These are phyloP conservation scores for Magallana ariakensis DNA, from an alignment of 1,140 invertebrate species.

Conservation along the genomic window DNA sequence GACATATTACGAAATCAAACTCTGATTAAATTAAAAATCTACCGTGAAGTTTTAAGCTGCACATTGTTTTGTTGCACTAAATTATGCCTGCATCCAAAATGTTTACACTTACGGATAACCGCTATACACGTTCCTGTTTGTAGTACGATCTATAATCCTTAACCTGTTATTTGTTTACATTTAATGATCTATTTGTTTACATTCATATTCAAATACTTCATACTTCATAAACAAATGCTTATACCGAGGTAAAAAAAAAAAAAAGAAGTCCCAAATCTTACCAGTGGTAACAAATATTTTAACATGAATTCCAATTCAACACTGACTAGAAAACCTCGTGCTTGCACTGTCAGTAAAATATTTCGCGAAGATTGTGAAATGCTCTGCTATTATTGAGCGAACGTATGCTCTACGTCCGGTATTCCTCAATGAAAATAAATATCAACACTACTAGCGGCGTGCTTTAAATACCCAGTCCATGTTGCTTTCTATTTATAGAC, in stretches of 20 bases:
- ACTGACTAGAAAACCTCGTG: background rate
- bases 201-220: background rate
- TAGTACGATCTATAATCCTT: too few relatives aligned
- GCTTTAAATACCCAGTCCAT: slow-evolving; percentile 16
- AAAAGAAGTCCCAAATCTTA: background rate
- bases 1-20: too few relatives aligned
- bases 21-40: too few relatives aligned
- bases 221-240: too few relatives aligned
- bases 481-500: slow-evolving; percentile 19
- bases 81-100: too few relatives aligned
- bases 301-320: background rate
- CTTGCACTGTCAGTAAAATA: background rate
- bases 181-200: slow-evolving; percentile 15
- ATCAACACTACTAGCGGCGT: slow-evolving; percentile 7
- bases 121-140: too few relatives aligned
- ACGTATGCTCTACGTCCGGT: slow-evolving; percentile 19
- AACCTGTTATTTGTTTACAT: background rate
- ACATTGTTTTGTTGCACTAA: too few relatives aligned
- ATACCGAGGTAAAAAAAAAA: too few relatives aligned
- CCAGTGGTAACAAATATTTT: background rate
- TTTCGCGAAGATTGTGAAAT: slow-evolving; percentile 27
- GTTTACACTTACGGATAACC: too few relatives aligned
- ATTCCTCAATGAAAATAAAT: slow-evolving; percentile 12
- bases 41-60: too few relatives aligned
- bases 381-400: background rate